Percentiles rank a stretch among this genome's conserved stretches.
phyloP scores from a whole-genome alignment of 2,888 invertebrate genomes.

The Tenthredo distinguenda region DNA sequence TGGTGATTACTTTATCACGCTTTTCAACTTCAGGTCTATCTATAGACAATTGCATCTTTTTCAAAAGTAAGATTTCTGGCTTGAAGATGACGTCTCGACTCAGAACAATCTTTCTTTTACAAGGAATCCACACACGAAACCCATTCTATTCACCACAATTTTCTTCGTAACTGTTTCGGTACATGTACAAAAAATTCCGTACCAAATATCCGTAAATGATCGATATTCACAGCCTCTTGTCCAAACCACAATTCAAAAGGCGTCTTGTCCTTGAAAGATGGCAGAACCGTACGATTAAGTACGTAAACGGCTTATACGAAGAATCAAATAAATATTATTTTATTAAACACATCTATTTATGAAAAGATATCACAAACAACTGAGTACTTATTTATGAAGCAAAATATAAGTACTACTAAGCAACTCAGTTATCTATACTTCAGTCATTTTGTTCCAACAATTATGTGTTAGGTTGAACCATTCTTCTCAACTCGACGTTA shows the following conservation, averaged over 20 bases:
- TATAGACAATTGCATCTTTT: neutral
- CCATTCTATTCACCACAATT: slow-evolving; percentile 62
- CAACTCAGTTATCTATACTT: too few relatives aligned
- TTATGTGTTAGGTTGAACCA: too few relatives aligned
- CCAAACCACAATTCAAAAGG: slow-evolving; percentile 68
- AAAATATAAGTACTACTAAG: too few relatives aligned
- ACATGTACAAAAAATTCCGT: slow-evolving; percentile 66
- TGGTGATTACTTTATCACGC: neutral
- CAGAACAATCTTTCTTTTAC: slow-evolving; percentile 16
- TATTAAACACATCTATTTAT: too few relatives aligned
- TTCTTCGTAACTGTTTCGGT: slow-evolving; percentile 64
- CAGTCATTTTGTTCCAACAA: too few relatives aligned
- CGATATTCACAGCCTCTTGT: slow-evolving; percentile 47
- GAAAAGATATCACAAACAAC: too few relatives aligned
- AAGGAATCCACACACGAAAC: slow-evolving; percentile 64
- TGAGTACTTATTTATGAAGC: too few relatives aligned
- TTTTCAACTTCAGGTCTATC: neutral
- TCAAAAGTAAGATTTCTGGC: neutral
- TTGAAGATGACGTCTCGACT: slow-evolving; percentile 52
- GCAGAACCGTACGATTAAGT: slow-evolving; percentile 69
- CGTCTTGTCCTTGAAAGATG: slow-evolving; percentile 60
- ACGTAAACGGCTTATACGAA: slow-evolving; percentile 64
- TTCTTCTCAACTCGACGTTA: too few relatives aligned
- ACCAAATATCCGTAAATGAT: slow-evolving; percentile 62
- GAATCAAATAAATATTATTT: too few relatives aligned